These are phyloP conservation scores for Pseudomyrmex gracilis DNA, from an alignment of 1,140 invertebrate genomes.

Conservation along the genomic window DNA sequence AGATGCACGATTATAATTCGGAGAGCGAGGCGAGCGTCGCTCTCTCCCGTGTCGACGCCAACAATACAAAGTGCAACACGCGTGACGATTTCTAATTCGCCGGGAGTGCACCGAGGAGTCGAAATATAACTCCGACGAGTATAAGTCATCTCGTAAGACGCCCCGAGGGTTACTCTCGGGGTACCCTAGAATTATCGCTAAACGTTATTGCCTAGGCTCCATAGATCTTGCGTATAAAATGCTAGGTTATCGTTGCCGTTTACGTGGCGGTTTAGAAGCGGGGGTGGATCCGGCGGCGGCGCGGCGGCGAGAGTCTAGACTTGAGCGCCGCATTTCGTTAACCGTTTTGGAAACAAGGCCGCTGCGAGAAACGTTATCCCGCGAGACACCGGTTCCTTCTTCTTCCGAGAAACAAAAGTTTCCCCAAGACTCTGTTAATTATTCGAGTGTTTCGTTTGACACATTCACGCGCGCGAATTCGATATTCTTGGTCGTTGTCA, in stretches of 20 bases:
- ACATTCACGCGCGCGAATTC: no score
- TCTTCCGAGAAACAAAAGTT: not conserved
- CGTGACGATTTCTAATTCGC: slow-evolving; percentile 52
- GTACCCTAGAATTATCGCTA: slow-evolving; percentile 85
- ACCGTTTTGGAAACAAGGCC: not conserved
- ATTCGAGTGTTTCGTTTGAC: no score
- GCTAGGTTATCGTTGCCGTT: slow-evolving; percentile 81
- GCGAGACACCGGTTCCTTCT: no score
- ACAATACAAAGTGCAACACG: slow-evolving; percentile 29
- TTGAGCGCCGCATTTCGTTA: slow-evolving; percentile 59
- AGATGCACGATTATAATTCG: no score
- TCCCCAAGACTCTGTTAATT: no score
- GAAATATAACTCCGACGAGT: slow-evolving; percentile 72
- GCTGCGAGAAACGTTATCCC: slow-evolving; percentile 1
- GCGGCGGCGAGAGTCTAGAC: slow-evolving; percentile 58
- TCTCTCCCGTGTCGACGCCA: no score
- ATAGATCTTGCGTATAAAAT: slow-evolving; percentile 86
- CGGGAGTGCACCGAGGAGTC: slow-evolving; percentile 64
- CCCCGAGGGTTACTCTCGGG: slow-evolving; percentile 74
- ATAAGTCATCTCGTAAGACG: slow-evolving; percentile 79
- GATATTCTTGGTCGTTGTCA: no score
- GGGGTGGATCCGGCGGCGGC: slow-evolving; percentile 76
- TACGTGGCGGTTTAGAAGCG: slow-evolving; percentile 77
- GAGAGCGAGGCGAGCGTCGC: no score
- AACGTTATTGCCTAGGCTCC: slow-evolving; percentile 85